phyloP scores from a whole-genome alignment of 2,888 invertebrate genomes.

The Macrosiphum euphorbiae region DNA sequence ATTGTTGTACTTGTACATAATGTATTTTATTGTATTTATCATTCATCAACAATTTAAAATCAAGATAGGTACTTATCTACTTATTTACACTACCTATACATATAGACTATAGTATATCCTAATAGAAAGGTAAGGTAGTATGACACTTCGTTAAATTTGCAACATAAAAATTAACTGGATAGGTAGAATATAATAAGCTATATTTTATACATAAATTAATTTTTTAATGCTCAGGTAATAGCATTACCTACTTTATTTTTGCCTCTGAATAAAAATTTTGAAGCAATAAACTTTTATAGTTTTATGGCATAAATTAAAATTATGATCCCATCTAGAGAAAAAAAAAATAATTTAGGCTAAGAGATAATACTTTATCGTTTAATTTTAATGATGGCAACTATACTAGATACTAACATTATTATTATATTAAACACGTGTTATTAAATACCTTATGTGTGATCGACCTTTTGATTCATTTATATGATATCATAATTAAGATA shows the following conservation, averaged over 20 bases:
- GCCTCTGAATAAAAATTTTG: background rate
- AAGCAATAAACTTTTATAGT: background rate
- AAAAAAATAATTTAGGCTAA: background rate
- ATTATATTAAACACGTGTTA: constrained; percentile 1
- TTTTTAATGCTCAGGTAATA: background rate
- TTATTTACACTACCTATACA: too few species aligned
- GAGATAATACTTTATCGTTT: background rate
- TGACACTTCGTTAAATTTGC: background rate
- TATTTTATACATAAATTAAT: background rate
- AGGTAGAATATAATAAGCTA: background rate
- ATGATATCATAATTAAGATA: background rate
- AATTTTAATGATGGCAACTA: background rate
- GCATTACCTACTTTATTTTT: background rate
- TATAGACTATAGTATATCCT: background rate
- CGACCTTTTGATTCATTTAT: background rate
- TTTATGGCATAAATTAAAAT: background rate
- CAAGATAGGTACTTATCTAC: background rate
- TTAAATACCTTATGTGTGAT: background rate
- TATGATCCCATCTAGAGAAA: background rate
- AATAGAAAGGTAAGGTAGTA: background rate
- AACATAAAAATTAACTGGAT: background rate
- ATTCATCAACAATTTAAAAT: background rate
- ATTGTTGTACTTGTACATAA: background rate
- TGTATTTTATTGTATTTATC: background rate
- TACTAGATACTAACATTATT: background rate